A percentile compares a stretch with the other conserved stretches of the same genome.
These are phyloP conservation scores for Diorhabda elongata DNA, from an alignment of 1,140 invertebrate genomes.

Conservation along the genomic window DNA sequence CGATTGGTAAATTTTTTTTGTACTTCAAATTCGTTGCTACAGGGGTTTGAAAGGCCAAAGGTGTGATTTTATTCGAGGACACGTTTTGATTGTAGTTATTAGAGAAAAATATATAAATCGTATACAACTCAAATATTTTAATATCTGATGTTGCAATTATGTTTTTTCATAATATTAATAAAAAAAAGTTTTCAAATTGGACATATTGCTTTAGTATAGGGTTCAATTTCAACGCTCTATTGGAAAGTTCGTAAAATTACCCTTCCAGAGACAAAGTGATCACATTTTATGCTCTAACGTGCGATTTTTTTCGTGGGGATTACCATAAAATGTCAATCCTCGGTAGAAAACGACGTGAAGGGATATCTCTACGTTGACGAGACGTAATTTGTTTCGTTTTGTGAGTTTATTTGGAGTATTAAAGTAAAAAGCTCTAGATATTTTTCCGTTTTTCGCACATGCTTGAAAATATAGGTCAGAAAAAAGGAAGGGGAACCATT, in stretches of 20 bases:
- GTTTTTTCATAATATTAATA: no score
- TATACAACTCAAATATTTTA: no score
- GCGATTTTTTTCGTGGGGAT: not conserved
- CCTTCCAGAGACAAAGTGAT: not conserved
- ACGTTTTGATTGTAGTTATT: no score
- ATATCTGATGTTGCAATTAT: no score
- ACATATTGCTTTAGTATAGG: no score
- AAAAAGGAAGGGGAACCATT: not conserved
- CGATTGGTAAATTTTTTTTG: no score
- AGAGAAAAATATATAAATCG: no score
- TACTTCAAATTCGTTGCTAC: no score
- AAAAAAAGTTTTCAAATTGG: no score
- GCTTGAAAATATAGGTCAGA: not conserved
- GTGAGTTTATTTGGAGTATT: not conserved
- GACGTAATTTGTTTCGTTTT: conserved; percentile 6
- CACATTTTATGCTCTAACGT: not conserved
- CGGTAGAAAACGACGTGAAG: not conserved
- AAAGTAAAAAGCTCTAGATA: not conserved
- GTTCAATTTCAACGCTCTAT: no score
- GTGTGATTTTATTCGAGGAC: no score
- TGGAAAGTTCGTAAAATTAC: not conserved
- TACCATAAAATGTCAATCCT: conserved; percentile 7
- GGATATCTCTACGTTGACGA: not conserved
- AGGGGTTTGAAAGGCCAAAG: no score
- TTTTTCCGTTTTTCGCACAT: not conserved